phyloP scores from a whole-genome alignment of 2,888 invertebrate genomes.

The Elmis aenea region DNA sequence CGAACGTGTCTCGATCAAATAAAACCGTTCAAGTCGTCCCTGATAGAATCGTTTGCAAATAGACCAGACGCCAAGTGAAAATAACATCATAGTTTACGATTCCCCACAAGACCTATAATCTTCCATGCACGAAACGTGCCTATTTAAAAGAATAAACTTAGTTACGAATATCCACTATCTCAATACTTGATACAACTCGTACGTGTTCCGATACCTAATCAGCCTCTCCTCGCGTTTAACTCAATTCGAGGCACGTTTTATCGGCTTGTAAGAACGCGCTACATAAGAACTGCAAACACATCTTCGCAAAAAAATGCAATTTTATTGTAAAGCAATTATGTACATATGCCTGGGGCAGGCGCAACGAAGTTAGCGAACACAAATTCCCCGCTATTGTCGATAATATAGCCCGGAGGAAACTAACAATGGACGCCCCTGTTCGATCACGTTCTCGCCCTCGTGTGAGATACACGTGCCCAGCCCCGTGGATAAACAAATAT shows the following conservation, averaged over 20 bases:
- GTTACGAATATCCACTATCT: no score
- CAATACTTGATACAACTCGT: no score
- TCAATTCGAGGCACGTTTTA: conserved; percentile 12
- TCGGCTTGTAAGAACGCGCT: conserved; percentile 8
- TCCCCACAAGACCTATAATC: no score
- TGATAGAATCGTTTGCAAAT: no score
- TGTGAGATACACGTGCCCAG: conserved; percentile 6
- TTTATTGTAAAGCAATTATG: conserved; percentile 18
- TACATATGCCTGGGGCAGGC: conserved; percentile 12
- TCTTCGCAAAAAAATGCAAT: conserved; percentile 16
- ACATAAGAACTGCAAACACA: conserved; percentile 11
- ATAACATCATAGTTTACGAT: no score
- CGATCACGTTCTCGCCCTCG: conserved; percentile 3
- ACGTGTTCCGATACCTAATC: no score
- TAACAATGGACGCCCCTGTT: background rate
- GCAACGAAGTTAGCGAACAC: conserved; percentile 13
- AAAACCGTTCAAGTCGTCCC: no score
- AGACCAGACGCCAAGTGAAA: no score
- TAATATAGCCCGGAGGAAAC: conserved; percentile 6
- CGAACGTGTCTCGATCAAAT: no score
- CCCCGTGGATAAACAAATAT: conserved; percentile 8
- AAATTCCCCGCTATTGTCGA: conserved; percentile 12
- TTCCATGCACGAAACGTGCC: no score
- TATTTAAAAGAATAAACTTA: no score
- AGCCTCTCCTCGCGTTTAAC: no score